A percentile compares a stretch with the other conserved stretches of the same genome.
Conservation (phyloP, 2,888 invertebrate genomes). For the Cryptus viduatorius region DNA sequence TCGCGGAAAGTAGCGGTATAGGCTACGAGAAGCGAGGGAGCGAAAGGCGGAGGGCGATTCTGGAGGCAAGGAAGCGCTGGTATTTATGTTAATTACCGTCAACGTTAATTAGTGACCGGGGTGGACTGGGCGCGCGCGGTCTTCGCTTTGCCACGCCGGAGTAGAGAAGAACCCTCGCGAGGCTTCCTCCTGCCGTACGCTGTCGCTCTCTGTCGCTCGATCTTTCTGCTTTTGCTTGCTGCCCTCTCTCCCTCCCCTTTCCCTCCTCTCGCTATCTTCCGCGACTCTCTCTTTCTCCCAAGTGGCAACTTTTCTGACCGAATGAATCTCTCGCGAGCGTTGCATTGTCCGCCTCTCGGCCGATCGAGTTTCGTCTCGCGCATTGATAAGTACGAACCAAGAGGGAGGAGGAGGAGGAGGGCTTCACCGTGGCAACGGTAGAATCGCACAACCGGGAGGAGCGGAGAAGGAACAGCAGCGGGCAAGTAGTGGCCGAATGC, state of each 20-base stretch:
- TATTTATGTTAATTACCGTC: constrained; percentile 85
- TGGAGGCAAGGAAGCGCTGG: constrained; percentile 79
- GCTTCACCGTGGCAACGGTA: constrained; percentile 39
- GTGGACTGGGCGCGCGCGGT: constrained; percentile 72
- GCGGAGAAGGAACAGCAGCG: constrained; percentile 41
- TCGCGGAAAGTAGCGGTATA: constrained; percentile 44
- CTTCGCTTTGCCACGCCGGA: constrained; percentile 25
- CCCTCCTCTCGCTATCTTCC: background rate
- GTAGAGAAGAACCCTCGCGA: constrained; percentile 58
- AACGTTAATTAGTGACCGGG: constrained; percentile 83
- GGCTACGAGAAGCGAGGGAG: constrained; percentile 1
- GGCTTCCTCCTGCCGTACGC: constrained; percentile 61
- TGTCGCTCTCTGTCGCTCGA: constrained; percentile 43
- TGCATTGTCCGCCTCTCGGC: constrained; percentile 72
- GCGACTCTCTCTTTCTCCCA: constrained; percentile 4
- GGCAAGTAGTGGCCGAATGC: constrained; percentile 36
- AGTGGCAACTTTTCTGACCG: constrained; percentile 37
- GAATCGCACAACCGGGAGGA: constrained; percentile 24
- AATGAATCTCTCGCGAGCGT: constrained; percentile 14
- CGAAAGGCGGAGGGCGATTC: constrained; percentile 50
- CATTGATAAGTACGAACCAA: constrained; percentile 77
- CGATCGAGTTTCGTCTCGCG: constrained; percentile 79
- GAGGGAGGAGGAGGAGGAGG: constrained; percentile 10
- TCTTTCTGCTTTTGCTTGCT: constrained; percentile 10
- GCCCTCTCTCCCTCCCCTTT: background rate